Evolutionary conservation across 2,113 vertebrate species (phyloP).

Genomic region (Oreocharis arfaki): DNA sequence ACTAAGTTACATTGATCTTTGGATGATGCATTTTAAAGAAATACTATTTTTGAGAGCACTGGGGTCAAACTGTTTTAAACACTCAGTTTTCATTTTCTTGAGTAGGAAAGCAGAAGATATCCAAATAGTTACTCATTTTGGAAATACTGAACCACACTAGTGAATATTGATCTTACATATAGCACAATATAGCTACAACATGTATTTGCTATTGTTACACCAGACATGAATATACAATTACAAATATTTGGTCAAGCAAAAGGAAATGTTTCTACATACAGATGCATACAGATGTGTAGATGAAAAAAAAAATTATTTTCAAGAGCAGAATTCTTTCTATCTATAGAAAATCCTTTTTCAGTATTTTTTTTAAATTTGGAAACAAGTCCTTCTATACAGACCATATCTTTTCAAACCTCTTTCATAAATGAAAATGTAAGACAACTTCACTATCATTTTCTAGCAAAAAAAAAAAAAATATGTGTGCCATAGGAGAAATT

Average conservation of each 20-base stretch:
- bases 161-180: not conserved
- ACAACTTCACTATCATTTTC: not conserved
- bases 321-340: not conserved
- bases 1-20: not conserved
- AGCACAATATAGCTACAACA: not conserved
- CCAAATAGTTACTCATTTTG: not conserved
- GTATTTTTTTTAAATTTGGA: not conserved
- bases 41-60: not conserved
- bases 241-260: not conserved
- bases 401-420: not conserved
- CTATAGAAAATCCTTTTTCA: not conserved
- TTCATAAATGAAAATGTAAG: not conserved
- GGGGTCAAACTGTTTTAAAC: not conserved
- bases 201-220: not conserved
- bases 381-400: not conserved
- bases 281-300: not conserved
- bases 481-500: not conserved
- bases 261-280: not conserved
- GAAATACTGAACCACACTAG: not conserved
- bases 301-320: not conserved
- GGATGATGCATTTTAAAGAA: not conserved
- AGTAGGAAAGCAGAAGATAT: not conserved
- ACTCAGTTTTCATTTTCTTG: not conserved
- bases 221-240: not conserved
- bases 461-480: not conserved